Evolutionary conservation across 2,113 vertebrate genomes (phyloP).

Genomic region (Edolisoma coerulescens): DNA sequence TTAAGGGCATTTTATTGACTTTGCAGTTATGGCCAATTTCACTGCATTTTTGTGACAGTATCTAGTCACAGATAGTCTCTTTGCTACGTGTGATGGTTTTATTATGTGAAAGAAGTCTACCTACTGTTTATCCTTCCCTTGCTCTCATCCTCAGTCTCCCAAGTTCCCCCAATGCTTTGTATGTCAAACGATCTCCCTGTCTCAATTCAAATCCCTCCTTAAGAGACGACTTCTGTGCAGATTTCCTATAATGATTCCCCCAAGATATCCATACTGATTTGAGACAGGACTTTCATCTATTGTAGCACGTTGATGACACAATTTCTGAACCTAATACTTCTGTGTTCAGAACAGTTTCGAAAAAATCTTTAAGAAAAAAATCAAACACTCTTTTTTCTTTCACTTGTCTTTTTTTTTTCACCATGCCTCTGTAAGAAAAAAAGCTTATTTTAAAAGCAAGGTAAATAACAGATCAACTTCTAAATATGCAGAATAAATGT

Average conservation of each 20-base stretch:
- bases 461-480: neutral
- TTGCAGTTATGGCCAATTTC: slow-evolving; percentile 58
- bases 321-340: neutral
- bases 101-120: slow-evolving; percentile 42
- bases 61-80: slow-evolving; percentile 47
- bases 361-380: neutral
- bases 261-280: slow-evolving; percentile 36
- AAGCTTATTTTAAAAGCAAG: neutral
- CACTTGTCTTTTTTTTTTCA: neutral
- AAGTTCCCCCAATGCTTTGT: neutral
- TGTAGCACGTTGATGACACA: neutral
- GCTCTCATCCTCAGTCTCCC: neutral
- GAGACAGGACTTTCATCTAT: neutral
- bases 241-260: slow-evolving; percentile 47
- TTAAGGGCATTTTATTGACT: slow-evolving; percentile 61
- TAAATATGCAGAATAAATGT: neutral
- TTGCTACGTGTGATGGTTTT: slow-evolving; percentile 43
- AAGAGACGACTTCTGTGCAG: slow-evolving; percentile 27
- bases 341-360: neutral
- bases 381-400: neutral
- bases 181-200: neutral
- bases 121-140: slow-evolving; percentile 33
- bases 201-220: slow-evolving; percentile 43
- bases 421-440: neutral
- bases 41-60: slow-evolving; percentile 35